A percentile compares a stretch with the other conserved stretches of the same genome.
Conservation (phyloP, 1,140 invertebrate genomes). For the Heterodera schachtii region DNA sequence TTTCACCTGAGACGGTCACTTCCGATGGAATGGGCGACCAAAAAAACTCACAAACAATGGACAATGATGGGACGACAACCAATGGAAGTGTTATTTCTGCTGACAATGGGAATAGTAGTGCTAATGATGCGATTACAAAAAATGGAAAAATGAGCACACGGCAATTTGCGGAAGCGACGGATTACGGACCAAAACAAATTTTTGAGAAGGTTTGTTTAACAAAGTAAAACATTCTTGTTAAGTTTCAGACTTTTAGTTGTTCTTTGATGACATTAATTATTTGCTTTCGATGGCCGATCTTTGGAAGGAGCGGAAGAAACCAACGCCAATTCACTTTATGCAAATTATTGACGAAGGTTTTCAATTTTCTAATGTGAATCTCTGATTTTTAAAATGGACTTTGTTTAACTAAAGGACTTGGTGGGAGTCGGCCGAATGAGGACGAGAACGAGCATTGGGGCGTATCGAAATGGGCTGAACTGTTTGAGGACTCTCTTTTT, state of each 20-base stretch:
- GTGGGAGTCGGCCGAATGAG: constrained; percentile 26
- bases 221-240: neutral
- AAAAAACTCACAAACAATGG: constrained; percentile 28
- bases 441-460: constrained; percentile 74
- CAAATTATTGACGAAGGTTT: constrained; percentile 53
- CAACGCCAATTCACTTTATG: constrained; percentile 75
- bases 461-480: constrained; percentile 77
- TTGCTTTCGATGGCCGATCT: constrained; percentile 89
- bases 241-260: constrained; percentile 75
- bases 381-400: neutral
- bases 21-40: constrained; percentile 65
- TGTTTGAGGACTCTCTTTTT: constrained; percentile 75
- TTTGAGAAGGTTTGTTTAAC: constrained; percentile 69
- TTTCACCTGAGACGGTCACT: constrained; percentile 93
- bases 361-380: neutral
- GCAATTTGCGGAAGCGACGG: constrained; percentile 80
- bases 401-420: constrained; percentile 27
- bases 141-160: constrained; percentile 75
- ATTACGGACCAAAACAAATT: constrained; percentile 78
- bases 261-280: constrained; percentile 92
- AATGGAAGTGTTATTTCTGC: constrained; percentile 15
- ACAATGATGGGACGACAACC: neutral
- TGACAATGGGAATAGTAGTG: neutral
- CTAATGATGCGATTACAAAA: neutral
- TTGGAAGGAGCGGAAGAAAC: constrained; percentile 84